These are phyloP conservation scores for Brachyalestes nurse DNA, from an alignment of 2,797 vertebrate genomes.

Conservation along the genomic window DNA sequence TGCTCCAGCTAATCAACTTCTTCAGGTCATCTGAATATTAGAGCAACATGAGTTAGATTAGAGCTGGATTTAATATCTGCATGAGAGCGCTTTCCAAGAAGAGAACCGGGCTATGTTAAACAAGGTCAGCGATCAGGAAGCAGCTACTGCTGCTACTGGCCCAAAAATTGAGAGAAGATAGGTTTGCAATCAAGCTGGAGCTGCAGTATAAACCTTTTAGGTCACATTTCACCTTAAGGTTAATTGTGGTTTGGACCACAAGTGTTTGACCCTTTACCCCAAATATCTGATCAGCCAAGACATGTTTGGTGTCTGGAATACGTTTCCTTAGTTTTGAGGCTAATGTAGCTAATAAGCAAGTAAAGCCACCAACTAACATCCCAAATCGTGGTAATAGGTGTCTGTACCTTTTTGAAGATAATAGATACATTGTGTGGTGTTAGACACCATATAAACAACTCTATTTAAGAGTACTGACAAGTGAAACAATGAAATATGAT, in stretches of 20 bases:
- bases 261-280: not conserved
- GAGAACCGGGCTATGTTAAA: not conserved
- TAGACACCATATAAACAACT: no score
- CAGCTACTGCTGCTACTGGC: not conserved
- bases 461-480: no score
- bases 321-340: not conserved
- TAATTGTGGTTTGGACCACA: not conserved
- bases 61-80: slow-evolving; percentile 5
- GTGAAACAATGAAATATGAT: no score
- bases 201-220: not conserved
- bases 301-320: not conserved
- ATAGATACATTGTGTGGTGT: no score
- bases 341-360: not conserved
- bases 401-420: no score
- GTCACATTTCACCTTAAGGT: not conserved
- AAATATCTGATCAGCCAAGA: not conserved
- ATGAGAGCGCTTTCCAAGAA: slow-evolving; percentile 8
- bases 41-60: slow-evolving; percentile 16
- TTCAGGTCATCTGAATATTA: slow-evolving; percentile 25
- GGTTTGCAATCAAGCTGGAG: not conserved
- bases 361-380: not conserved
- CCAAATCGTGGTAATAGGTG: no score
- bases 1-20: slow-evolving; percentile 29
- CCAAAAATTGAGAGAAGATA: not conserved
- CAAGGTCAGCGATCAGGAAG: slow-evolving; percentile 5